Base-by-base conservation (phyloP, 2,888 invertebrate genomes). In the Bhutanitis thaidina region DNA sequence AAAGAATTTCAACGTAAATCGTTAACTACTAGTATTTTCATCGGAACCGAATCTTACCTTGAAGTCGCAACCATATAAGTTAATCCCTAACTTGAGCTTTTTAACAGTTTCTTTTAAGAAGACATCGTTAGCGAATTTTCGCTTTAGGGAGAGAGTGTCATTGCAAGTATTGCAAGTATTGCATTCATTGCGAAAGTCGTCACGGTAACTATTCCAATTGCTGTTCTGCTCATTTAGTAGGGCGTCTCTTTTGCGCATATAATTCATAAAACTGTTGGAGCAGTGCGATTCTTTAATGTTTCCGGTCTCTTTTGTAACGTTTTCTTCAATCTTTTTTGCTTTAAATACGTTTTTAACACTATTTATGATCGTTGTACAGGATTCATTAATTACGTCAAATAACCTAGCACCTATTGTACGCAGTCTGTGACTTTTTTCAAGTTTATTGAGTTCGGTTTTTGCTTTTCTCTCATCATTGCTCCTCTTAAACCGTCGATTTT, bases 11-110 rank as follows among this genome's bases (percentile, higher is more conserved):
- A 5, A 4, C 12, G 9, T 10, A 13, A 7, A 30, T 30, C 1
- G n/a, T n/a, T n/a, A 3, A 12, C 3, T 7, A 7, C 2, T 34
- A 12, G 4, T 34, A 7, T 12, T 13, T 34, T 34, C n/a, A 2
- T 34, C 12, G 12, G 20, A 27, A 8, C 7, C 5, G 1, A 27
- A 27, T 27, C 8, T 27, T 38, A 86, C 90, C 80, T 85, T 85
- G 57, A 90, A 90, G 67, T 90, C 76, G 51, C 90, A 90, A 7
- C 90, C 90, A 49, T 83, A 89, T 41, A 86, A 60, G 53, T 87
- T 80, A 29, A 90, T 81, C n/a, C 87, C 90, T 20, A 77, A 53
- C 62, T 87, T 89, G 3, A 90, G 71, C 59, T 80, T 86, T 41
- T 77, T 77, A 1, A 89, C 61, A 5, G 83, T 84, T 47, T 65